Conservation (phyloP, 2,113 vertebrate genomes). For the Megalops atlanticus region DNA sequence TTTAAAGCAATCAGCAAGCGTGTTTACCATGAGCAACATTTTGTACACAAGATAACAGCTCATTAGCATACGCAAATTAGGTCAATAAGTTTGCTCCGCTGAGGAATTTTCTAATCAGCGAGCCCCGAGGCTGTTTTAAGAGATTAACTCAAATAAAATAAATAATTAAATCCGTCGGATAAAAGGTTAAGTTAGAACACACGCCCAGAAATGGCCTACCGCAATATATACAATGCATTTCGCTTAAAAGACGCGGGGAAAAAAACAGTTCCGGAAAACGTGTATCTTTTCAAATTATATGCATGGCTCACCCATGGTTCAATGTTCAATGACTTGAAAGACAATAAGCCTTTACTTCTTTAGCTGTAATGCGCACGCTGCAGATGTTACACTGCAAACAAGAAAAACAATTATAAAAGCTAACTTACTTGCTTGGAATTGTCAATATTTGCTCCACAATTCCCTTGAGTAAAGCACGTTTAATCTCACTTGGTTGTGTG, state of each 20-base stretch:
- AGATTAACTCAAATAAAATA: constrained; percentile 59
- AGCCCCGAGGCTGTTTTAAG: constrained; percentile 56
- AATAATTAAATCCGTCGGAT: constrained; percentile 69
- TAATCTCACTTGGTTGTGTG: too few relatives aligned
- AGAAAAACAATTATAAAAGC: too few relatives aligned
- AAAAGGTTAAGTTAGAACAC: constrained; percentile 66
- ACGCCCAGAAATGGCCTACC: constrained; percentile 41
- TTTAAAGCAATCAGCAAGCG: constrained; percentile 67
- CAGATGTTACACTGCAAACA: neutral
- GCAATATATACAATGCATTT: neutral
- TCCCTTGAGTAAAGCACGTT: too few relatives aligned
- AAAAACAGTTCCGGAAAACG: neutral
- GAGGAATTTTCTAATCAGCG: constrained; percentile 66
- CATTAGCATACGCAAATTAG: constrained; percentile 73
- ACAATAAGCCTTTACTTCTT: neutral
- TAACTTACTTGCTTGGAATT: too few relatives aligned
- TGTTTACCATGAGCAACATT: constrained; percentile 70
- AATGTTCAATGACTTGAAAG: neutral
- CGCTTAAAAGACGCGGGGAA: neutral
- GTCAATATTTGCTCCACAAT: too few relatives aligned
- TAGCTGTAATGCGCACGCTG: neutral
- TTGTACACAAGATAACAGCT: constrained; percentile 69
- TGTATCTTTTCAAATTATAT: neutral
- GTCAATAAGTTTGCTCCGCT: constrained; percentile 66
- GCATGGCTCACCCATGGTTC: neutral